These are phyloP conservation scores for Scortum barcoo DNA, from an alignment of 2,113 vertebrate species.

Conservation along the genomic window DNA sequence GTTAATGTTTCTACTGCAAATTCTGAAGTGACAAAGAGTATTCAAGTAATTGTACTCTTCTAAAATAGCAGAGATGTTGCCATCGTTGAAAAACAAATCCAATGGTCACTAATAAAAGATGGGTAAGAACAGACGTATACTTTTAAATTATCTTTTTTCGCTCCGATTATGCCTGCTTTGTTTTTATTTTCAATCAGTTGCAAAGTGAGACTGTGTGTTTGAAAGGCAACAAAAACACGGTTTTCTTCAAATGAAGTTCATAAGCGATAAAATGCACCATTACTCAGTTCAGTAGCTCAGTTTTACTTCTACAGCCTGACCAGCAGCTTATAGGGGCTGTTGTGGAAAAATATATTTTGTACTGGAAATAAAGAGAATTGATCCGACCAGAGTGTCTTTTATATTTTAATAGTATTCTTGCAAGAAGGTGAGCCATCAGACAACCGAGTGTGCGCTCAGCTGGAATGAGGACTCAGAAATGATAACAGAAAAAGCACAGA, in stretches of 20 bases:
- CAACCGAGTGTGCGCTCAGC: no score
- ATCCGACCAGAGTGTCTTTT: no score
- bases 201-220: not conserved
- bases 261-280: not conserved
- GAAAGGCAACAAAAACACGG: not conserved
- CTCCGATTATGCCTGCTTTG: not conserved
- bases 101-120: not conserved
- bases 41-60: no score
- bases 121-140: not conserved
- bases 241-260: not conserved
- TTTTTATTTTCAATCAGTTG: not conserved
- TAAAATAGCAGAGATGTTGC: no score
- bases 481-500: no score
- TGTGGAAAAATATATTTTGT: no score
- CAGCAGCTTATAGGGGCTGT: no score
- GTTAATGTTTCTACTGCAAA: not conserved
- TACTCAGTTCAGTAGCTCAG: not conserved
- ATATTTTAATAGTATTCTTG: no score
- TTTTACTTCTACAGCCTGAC: not conserved
- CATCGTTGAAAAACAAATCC: no score
- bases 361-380: no score
- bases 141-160: not conserved
- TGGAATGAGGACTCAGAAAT: no score
- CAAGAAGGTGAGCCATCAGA: no score
- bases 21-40: not conserved